Conservation (phyloP, 2,797 vertebrate genomes). For the Rhinoraja longicauda region DNA sequence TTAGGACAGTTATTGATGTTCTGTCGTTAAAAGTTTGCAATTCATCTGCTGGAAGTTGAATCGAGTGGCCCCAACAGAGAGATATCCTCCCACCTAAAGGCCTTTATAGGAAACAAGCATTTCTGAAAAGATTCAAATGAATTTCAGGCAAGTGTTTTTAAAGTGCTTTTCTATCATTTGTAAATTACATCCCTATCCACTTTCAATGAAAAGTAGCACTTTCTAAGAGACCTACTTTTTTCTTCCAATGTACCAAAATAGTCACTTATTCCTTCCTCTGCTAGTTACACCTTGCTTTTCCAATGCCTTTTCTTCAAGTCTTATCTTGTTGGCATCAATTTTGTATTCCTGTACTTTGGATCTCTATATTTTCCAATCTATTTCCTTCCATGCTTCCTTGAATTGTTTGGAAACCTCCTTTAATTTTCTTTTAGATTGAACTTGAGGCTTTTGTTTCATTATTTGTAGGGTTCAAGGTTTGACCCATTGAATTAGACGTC, state of each 20-base stretch:
- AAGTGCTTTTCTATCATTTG: too few species aligned
- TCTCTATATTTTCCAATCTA: conserved; percentile 16
- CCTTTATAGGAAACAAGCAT: background rate
- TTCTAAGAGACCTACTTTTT: background rate
- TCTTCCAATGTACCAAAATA: background rate
- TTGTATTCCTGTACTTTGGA: background rate
- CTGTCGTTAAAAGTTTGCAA: background rate
- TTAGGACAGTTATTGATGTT: background rate
- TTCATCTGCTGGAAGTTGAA: background rate
- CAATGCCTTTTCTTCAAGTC: background rate
- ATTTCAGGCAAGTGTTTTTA: background rate
- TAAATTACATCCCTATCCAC: background rate
- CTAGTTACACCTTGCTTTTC: background rate
- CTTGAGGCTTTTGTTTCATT: background rate
- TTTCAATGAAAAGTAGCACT: background rate
- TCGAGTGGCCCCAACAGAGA: background rate
- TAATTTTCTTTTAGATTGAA: background rate
- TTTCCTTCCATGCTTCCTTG: conserved; percentile 12
- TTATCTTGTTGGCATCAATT: background rate
- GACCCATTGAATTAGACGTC: background rate
- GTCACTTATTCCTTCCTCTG: too few species aligned
- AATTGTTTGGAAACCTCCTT: conserved; percentile 24
- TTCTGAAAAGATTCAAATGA: background rate
- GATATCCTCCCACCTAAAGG: background rate
- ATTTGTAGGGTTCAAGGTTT: background rate